Percentiles rank a stretch among this genome's conserved stretches.
phyloP scores from a whole-genome alignment of 2,888 invertebrate genomes.

The Acleris holmiana region DNA sequence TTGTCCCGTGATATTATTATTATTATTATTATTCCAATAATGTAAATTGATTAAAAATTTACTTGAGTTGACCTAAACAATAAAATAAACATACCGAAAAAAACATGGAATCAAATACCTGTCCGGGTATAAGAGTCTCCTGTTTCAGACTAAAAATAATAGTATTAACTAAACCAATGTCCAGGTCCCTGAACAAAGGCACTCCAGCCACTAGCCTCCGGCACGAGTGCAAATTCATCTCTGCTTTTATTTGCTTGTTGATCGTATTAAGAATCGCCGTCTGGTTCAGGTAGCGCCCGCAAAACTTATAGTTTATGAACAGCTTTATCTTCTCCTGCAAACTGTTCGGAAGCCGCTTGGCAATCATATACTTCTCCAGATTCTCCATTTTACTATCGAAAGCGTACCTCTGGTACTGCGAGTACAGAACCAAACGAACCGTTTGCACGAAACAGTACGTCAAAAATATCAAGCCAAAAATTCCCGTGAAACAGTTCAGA shows the following conservation, averaged over 20 bases:
- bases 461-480: constrained; percentile 56
- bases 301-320: constrained; percentile 63
- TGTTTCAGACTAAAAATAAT: constrained; percentile 79
- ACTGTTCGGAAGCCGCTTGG: constrained; percentile 53
- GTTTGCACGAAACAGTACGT: constrained; percentile 53
- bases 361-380: constrained; percentile 56
- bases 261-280: constrained; percentile 57
- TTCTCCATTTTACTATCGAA: constrained; percentile 57
- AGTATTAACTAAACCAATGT: constrained; percentile 72
- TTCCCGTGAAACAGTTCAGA: constrained; percentile 49
- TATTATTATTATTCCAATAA: too few relatives aligned
- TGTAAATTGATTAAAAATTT: too few relatives aligned
- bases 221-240: constrained; percentile 83
- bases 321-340: constrained; percentile 58
- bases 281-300: constrained; percentile 63
- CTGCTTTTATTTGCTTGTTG: constrained; percentile 75
- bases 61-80: background rate
- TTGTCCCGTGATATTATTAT: too few relatives aligned
- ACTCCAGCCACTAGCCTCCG: constrained; percentile 81
- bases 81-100: background rate
- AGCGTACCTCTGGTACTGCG: constrained; percentile 50
- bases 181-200: constrained; percentile 80
- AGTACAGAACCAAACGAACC: constrained; percentile 56
- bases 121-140: constrained; percentile 84
- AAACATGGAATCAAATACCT: constrained; percentile 53